Evolutionary conservation across 37 sponge, comb jelly and placozoan species (phyloP).

Genomic region (Geodia barretti): DNA sequence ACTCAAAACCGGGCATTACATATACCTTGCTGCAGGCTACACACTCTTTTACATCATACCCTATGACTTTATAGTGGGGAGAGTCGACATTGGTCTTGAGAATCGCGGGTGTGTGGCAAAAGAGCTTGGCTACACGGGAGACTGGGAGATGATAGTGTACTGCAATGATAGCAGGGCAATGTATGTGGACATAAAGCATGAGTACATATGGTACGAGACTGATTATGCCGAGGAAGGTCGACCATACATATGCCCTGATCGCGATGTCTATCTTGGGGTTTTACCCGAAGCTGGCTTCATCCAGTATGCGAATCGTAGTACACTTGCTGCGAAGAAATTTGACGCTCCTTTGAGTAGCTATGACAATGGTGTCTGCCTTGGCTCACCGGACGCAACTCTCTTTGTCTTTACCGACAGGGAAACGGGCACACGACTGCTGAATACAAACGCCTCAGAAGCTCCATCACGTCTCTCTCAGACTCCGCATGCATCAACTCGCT

Average conservation of each 20-base stretch:
- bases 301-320: background rate
- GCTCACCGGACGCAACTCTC: background rate
- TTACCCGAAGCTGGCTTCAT: background rate
- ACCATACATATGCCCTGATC: conserved; percentile 3
- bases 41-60: background rate
- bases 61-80: background rate
- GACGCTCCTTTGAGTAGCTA: background rate
- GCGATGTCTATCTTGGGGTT: background rate
- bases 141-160: background rate
- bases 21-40: background rate
- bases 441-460: background rate
- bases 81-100: background rate
- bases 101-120: background rate
- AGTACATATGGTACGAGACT: too few relatives aligned
- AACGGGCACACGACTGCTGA: background rate
- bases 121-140: background rate
- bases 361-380: background rate
- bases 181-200: background rate
- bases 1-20: background rate
- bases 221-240: background rate
- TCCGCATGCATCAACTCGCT: background rate
- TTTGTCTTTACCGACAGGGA: background rate
- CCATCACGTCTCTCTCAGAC: background rate
- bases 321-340: background rate
- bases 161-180: background rate